Evolutionary conservation across 2,888 invertebrate species (phyloP).

Genomic region (Tinea pellionella): DNA sequence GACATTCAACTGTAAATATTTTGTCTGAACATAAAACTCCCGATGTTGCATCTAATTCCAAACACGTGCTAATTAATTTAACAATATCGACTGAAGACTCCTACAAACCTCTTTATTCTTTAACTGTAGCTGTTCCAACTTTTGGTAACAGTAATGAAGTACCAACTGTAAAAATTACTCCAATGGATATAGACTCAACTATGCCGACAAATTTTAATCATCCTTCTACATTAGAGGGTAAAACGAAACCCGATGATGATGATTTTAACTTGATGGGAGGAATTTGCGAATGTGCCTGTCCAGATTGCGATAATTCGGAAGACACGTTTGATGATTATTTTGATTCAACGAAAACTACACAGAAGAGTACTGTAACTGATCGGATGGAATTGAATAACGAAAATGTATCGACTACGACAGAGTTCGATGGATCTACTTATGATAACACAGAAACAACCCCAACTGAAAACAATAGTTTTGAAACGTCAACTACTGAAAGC

Average conservation of each 20-base stretch:
- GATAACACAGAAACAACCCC: conserved; percentile 22
- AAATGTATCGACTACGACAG: conserved; percentile 17
- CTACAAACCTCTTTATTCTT: conserved; percentile 78
- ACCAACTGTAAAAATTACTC: conserved; percentile 68
- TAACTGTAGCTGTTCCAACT: conserved; percentile 84
- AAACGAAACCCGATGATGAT: conserved; percentile 28
- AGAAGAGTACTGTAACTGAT: conserved; percentile 17
- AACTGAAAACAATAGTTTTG: conserved; percentile 18
- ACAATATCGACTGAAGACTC: conserved; percentile 79
- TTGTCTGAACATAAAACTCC: conserved; percentile 36
- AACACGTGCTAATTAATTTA: conserved; percentile 82
- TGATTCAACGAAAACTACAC: conserved; percentile 26
- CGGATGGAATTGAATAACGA: conserved; percentile 18
- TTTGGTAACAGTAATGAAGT: conserved; percentile 61
- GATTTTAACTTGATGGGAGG: conserved; percentile 65
- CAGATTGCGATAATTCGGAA: conserved; percentile 68
- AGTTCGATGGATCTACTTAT: conserved; percentile 15
- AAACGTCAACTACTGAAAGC: conserved; percentile 21
- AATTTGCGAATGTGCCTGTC: conserved; percentile 80
- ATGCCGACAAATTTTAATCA: conserved; percentile 51
- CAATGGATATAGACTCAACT: conserved; percentile 52
- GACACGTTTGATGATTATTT: conserved; percentile 47
- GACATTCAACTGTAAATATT: conserved; percentile 31
- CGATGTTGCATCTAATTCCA: conserved; percentile 48
- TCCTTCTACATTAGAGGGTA: conserved; percentile 47